Percentiles rank a stretch among this genome's conserved stretches.
phyloP scores from a whole-genome alignment of 1,140 invertebrate genomes.

The Ceratina japonica region DNA sequence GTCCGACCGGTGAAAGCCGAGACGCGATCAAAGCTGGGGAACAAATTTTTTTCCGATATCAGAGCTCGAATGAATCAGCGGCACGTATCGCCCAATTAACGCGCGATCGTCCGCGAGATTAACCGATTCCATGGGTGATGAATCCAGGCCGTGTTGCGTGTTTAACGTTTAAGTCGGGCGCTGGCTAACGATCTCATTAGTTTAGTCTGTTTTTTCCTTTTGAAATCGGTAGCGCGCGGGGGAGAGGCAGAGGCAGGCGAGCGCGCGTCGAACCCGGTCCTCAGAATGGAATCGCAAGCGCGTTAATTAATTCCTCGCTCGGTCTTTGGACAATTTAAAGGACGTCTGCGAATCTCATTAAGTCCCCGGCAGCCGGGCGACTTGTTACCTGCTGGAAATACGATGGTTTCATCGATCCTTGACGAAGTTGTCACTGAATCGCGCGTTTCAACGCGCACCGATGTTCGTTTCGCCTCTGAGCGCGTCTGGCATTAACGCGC shows the following conservation, averaged over 20 bases:
- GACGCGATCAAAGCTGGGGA: background rate
- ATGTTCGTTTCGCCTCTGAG: background rate
- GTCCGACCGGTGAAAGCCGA: background rate
- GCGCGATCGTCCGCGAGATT: conserved; percentile 24
- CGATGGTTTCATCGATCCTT: conserved; percentile 11
- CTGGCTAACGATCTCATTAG: conserved; percentile 47
- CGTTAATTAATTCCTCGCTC: conserved; percentile 44
- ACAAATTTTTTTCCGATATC: background rate
- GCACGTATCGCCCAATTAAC: conserved; percentile 27
- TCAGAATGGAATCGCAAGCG: conserved; percentile 29
- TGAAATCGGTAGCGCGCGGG: no score
- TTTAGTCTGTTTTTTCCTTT: conserved; percentile 5
- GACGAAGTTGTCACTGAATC: background rate
- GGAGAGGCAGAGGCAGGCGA: no score
- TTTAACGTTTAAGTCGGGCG: conserved; percentile 10
- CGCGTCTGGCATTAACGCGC: no score
- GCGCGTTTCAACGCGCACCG: background rate
- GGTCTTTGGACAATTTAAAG: conserved; percentile 30
- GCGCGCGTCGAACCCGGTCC: background rate
- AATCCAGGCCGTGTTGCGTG: background rate
- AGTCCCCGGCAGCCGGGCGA: background rate
- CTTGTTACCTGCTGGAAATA: background rate
- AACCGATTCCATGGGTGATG: conserved; percentile 8
- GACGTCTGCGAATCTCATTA: conserved; percentile 29
- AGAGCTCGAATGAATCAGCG: background rate